Conservation (phyloP, 2,113 vertebrate species). For the Gnathonemus longibarbis region DNA sequence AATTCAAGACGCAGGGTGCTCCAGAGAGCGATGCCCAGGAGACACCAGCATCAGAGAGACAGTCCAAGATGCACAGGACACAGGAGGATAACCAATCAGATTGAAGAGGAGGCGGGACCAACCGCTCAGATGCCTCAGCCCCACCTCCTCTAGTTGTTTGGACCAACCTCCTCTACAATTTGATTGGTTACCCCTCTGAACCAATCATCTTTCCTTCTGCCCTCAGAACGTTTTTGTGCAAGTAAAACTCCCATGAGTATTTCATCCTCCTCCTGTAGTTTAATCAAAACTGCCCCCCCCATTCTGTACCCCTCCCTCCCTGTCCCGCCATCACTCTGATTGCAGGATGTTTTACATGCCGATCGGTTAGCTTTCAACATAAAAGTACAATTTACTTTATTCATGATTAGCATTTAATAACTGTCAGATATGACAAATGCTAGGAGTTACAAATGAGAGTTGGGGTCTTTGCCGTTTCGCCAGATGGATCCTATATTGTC, state of each 20-base stretch:
- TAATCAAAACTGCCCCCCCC: neutral
- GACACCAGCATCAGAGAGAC: neutral
- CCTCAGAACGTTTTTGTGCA: too few relatives aligned
- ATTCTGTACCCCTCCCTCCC: neutral
- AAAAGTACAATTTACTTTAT: neutral
- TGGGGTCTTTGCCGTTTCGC: neutral
- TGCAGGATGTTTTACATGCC: neutral
- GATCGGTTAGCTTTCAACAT: neutral
- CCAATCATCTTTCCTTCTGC: too few relatives aligned
- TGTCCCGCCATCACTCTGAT: neutral
- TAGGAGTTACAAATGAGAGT: neutral
- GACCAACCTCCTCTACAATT: too few relatives aligned
- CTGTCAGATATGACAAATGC: neutral
- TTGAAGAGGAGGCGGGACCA: too few relatives aligned
- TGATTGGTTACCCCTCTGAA: too few relatives aligned
- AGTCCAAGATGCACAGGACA: neutral
- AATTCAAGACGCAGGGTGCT: neutral
- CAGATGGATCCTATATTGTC: neutral
- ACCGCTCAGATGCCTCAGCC: too few relatives aligned
- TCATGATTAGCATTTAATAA: neutral
- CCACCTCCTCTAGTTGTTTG: too few relatives aligned
- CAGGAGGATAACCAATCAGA: too few relatives aligned
- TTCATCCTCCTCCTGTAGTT: neutral
- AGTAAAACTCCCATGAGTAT: too few relatives aligned
- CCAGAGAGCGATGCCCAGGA: neutral